Percentiles rank a stretch among this genome's conserved stretches.
These are phyloP conservation scores for Solen grandis DNA, from an alignment of 1,140 invertebrate species.

Conservation along the genomic window DNA sequence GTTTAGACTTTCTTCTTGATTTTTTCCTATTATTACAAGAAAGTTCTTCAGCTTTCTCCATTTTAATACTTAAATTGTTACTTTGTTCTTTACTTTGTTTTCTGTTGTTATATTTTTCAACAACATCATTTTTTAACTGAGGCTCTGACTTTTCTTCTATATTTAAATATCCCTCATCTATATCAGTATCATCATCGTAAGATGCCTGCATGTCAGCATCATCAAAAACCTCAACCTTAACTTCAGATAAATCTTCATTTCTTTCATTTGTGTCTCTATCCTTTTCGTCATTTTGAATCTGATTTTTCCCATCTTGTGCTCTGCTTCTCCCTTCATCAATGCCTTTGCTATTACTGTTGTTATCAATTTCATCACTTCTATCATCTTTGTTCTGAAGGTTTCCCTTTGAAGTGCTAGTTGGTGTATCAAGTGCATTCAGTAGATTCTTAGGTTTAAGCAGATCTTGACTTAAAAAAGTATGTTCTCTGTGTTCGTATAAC, in stretches of 20 bases:
- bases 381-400: constrained; percentile 23
- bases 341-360: not conserved
- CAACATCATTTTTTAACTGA: not conserved
- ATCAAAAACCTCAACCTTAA: not conserved
- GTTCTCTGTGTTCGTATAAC: not conserved
- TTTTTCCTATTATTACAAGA: not conserved
- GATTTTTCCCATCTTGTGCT: not conserved
- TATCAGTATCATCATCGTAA: constrained; percentile 51
- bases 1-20: constrained; percentile 12
- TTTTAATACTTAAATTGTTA: constrained; percentile 18
- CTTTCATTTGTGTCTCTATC: not conserved
- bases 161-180: constrained; percentile 19
- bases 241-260: not conserved
- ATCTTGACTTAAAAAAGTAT: not conserved
- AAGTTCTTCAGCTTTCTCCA: not conserved
- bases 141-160: not conserved
- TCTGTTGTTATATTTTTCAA: not conserved
- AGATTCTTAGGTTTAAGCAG: not conserved
- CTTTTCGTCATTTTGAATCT: not conserved
- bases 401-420: not conserved
- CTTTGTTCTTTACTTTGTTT: constrained; percentile 19
- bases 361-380: constrained; percentile 19
- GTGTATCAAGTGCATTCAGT: not conserved
- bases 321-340: not conserved
- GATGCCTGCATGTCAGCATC: too few species aligned